phyloP scores from a whole-genome alignment of 1,140 invertebrate species.

The Vanessa tameamea region DNA sequence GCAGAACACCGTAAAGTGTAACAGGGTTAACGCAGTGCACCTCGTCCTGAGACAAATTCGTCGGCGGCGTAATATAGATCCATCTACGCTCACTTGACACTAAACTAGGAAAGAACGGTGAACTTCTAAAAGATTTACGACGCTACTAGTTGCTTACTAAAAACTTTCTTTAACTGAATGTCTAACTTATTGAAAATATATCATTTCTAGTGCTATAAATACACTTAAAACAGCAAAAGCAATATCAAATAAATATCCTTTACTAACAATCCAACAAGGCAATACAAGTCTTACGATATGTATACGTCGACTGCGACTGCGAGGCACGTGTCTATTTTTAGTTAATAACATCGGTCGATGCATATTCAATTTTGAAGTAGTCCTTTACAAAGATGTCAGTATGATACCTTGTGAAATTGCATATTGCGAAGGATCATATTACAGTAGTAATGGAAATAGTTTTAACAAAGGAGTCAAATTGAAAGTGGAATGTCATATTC shows the following conservation, averaged over 20 bases:
- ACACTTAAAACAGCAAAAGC: slow-evolving; percentile 34
- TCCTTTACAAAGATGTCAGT: background rate
- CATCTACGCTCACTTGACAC: slow-evolving; percentile 36
- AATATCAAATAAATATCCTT: slow-evolving; percentile 42
- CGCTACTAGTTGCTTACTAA: slow-evolving; percentile 40
- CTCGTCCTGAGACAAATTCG: slow-evolving; percentile 51
- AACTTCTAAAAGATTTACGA: slow-evolving; percentile 47
- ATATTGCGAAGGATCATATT: no score
- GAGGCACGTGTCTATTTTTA: slow-evolving; percentile 30
- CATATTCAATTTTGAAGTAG: slow-evolving; percentile 23
- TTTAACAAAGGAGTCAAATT: no score
- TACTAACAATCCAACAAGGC: slow-evolving; percentile 21
- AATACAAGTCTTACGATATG: slow-evolving; percentile 12
- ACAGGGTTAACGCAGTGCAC: slow-evolving; percentile 50
- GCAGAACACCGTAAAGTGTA: slow-evolving; percentile 52
- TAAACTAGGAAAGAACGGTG: slow-evolving; percentile 41
- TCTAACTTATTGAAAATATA: slow-evolving; percentile 43
- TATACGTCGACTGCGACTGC: slow-evolving; percentile 22
- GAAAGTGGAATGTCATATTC: background rate
- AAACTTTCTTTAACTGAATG: slow-evolving; percentile 37
- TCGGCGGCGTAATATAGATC: slow-evolving; percentile 38
- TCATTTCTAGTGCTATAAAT: slow-evolving; percentile 38
- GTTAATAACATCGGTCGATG: slow-evolving; percentile 24
- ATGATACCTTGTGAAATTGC: background rate
- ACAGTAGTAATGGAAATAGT: no score